Evolutionary conservation across 1,140 invertebrate species (phyloP).

Genomic region (Drosophila kanapiae): DNA sequence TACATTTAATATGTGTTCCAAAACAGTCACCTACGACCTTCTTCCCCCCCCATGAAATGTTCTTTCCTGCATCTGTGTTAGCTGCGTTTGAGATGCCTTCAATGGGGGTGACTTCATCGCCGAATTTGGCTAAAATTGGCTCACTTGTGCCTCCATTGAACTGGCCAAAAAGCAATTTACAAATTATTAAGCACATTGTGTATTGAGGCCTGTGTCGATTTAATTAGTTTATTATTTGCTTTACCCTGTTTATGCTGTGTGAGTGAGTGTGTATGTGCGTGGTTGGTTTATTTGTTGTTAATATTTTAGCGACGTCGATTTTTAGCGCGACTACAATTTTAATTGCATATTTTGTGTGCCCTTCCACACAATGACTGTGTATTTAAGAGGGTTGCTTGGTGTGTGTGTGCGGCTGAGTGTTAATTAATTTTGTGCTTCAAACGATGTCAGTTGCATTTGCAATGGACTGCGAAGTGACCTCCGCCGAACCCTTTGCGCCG

Average conservation of each 20-base stretch:
- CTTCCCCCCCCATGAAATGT: neutral
- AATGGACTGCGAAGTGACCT: constrained; percentile 49
- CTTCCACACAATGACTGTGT: constrained; percentile 28
- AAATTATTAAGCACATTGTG: constrained; percentile 62
- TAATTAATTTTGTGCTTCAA: constrained; percentile 81
- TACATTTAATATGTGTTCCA: constrained; percentile 3
- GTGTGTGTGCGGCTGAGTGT: constrained; percentile 58
- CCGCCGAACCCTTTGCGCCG: constrained; percentile 15
- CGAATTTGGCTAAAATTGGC: constrained; percentile 6
- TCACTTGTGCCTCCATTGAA: constrained; percentile 25
- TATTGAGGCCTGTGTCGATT: constrained; percentile 65
- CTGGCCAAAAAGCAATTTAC: constrained; percentile 39
- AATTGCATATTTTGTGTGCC: constrained; percentile 70
- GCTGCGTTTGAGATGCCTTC: constrained; percentile 26
- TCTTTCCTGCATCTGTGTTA: constrained; percentile 7
- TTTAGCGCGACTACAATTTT: constrained; percentile 63
- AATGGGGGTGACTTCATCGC: neutral
- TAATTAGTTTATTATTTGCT: constrained; percentile 80
- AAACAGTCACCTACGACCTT: constrained; percentile 6
- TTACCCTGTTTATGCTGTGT: constrained; percentile 26
- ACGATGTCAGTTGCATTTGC: constrained; percentile 75
- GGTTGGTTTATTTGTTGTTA: constrained; percentile 70
- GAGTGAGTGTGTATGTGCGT: constrained; percentile 20
- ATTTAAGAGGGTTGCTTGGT: constrained; percentile 3
- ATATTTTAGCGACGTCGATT: constrained; percentile 61